Percentiles rank a stretch among this genome's conserved stretches.
Conservation (phyloP, 2,113 vertebrate species). For the Cebus imitator region DNA sequence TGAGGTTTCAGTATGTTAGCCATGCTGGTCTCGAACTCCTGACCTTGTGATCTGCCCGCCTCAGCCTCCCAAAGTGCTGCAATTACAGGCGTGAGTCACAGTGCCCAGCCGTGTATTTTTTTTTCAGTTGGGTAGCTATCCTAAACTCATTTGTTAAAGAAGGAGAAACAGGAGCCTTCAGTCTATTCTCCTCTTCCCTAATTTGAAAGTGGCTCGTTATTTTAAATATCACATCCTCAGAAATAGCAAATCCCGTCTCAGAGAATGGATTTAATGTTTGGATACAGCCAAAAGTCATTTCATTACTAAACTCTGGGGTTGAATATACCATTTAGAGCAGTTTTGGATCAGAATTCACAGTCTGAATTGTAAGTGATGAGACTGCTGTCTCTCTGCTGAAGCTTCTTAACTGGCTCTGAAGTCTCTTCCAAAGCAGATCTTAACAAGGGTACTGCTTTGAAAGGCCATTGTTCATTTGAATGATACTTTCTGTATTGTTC, state of each 20-base stretch:
- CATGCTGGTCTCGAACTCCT: too few species aligned
- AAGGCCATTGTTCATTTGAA: not conserved
- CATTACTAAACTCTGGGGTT: not conserved
- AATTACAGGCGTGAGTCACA: too few species aligned
- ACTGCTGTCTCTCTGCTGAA: not conserved
- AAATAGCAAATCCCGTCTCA: not conserved
- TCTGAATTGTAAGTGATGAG: not conserved
- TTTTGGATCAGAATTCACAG: not conserved
- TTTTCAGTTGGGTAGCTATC: not conserved
- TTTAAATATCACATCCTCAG: not conserved
- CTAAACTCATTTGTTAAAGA: not conserved
- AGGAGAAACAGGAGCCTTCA: not conserved
- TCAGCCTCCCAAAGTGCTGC: too few species aligned
- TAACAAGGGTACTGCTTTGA: not conserved
- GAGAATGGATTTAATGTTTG: not conserved
- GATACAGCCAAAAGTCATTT: not conserved
- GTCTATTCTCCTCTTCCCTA: not conserved
- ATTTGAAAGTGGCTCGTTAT: not conserved
- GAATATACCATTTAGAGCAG: not conserved
- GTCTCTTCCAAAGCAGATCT: not conserved
- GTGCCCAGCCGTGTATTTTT: not conserved
- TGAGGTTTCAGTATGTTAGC: too few species aligned
- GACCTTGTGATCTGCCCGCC: too few species aligned
- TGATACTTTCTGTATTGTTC: not conserved
- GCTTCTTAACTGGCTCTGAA: not conserved